Percentiles rank a stretch among this genome's conserved stretches.
Conservation (phyloP, 2,797 vertebrate genomes). For the Eupleurogrammus muticus region DNA sequence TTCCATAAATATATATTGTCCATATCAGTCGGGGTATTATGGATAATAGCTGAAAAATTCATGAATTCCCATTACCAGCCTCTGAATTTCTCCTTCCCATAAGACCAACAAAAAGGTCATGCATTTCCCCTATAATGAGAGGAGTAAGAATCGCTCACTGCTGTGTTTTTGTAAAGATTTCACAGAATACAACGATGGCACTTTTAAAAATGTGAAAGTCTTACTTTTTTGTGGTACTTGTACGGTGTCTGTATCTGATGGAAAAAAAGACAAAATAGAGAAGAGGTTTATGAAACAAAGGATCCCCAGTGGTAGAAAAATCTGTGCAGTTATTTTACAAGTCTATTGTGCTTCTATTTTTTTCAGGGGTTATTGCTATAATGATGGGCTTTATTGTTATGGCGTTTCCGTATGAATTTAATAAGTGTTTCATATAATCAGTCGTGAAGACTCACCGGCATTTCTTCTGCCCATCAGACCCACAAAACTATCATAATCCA, state of each 20-base stretch:
- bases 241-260: conserved; percentile 80
- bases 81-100: conserved; percentile 93
- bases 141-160: not conserved
- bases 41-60: not conserved
- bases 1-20: conserved; percentile 8
- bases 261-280: conserved; percentile 28
- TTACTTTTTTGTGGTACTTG: conserved; percentile 90
- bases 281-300: not conserved
- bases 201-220: conserved; percentile 47
- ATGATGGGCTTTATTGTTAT: no score
- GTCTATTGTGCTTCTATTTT: rapidly evolving
- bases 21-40: not conserved
- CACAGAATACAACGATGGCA: not conserved
- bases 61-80: conserved; percentile 70
- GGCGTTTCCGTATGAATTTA: not conserved
- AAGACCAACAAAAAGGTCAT: conserved; percentile 96
- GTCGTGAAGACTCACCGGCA: conserved; percentile 80
- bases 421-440: not conserved
- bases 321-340: no score
- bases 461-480: conserved; percentile 88
- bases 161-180: not conserved
- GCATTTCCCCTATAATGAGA: conserved; percentile 91
- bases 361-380: not conserved
- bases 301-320: no score
- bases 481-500: conserved; percentile 91